Conservation (phyloP, 2,797 vertebrate species). For the Centroberyx gerrardi region DNA sequence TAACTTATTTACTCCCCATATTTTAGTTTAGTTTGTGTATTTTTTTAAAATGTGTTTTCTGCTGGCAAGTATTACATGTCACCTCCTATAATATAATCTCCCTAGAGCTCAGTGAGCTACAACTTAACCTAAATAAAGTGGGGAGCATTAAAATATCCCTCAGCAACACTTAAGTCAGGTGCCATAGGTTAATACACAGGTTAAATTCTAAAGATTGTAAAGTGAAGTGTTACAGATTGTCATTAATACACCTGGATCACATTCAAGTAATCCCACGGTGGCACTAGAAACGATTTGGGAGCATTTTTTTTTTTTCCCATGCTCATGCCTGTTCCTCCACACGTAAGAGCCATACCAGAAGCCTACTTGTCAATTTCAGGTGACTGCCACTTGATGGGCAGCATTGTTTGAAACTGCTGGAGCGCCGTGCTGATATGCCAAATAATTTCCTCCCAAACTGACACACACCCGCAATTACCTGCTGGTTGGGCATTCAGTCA, state of each 20-base stretch:
- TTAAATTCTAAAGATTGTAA: background rate
- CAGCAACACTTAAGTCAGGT: background rate
- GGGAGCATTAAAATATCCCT: background rate
- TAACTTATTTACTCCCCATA: background rate
- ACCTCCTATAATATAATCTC: background rate
- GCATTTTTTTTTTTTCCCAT: constrained; percentile 56
- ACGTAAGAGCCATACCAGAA: constrained; percentile 49
- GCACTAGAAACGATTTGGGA: constrained; percentile 11
- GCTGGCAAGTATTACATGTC: background rate
- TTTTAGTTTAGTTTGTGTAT: background rate
- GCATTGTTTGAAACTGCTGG: constrained; percentile 79
- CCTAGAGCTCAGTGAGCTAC: background rate
- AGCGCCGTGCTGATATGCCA: constrained; percentile 75
- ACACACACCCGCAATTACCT: constrained; percentile 79
- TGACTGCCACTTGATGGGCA: constrained; percentile 76
- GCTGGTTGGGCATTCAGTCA: constrained; percentile 75
- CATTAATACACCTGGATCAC: background rate
- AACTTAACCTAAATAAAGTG: background rate
- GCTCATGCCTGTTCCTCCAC: constrained; percentile 45
- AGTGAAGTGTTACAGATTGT: background rate
- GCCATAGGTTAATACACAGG: background rate
- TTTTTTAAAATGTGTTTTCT: background rate
- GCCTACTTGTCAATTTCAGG: constrained; percentile 57
- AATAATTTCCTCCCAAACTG: constrained; percentile 70
- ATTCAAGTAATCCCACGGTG: constrained; percentile 5